Base-by-base conservation (phyloP, 1,140 invertebrate genomes). In the Ceratitis capitata region DNA sequence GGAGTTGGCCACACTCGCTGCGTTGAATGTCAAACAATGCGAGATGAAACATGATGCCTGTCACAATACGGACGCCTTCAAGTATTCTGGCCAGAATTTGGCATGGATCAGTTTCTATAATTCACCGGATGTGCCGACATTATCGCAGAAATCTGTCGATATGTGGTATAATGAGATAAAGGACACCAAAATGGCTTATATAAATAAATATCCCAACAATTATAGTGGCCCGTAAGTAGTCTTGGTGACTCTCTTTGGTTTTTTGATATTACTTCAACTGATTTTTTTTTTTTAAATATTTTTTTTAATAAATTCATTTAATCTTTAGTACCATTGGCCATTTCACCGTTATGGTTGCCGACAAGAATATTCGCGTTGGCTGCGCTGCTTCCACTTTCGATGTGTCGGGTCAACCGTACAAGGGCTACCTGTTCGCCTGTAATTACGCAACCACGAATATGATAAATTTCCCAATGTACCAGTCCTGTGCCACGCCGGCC, bases 361-460 rank as follows among this genome's bases (percentile, higher is more conserved):
- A 91, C 29, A 86, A 88, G 1, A 89, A 87, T 16, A 89, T 87
- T 86, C 86, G 87, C 7, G 61, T 91, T 0, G 90, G 90, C 0
- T 90, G 89, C 45, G 89, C 88, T 39, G 87, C 88, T 10, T 69
- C 16, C 58, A 9, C 51, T 2, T 58, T 1, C 23, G 2, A 3
- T 1, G 29, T 12, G 47, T 5, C 9, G 35, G 42, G 32, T 1
- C 9, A 39, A 29, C 16, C 49, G 9, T 42, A 23, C n/a, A 14
- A 26, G 3, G 9, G 42, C 16, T 39, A 45, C 9, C 83, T 84
- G 3, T 1, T 85, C 10, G 88, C 84, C 35, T 90, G 89, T 85
- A 89, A 90, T 61, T 90, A 90, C 69, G 89, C 89, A 26, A 88
- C 88, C 1, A 90, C 89, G 0, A 90, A 90, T 85, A 87, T 90